Evolutionary conservation across 2,888 invertebrate genomes (phyloP), one percentile per base, ranked within the genome.

Genomic region (Eupithecia tripunctaria): DNA sequence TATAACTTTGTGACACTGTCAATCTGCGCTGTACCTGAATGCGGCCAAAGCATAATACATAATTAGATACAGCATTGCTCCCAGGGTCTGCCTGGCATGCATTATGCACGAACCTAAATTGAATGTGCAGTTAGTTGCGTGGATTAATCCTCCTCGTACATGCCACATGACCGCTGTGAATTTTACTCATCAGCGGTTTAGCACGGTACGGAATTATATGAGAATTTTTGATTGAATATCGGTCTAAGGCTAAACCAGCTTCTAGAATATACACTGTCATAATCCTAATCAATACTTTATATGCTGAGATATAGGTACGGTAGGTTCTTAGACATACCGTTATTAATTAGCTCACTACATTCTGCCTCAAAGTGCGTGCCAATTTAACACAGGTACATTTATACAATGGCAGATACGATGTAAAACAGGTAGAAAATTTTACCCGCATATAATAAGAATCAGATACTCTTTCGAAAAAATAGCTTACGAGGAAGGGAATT

Each of bases 61-160:
- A 92, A 94, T 93, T 92, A 94, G 92, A 93, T 92, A 89, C 92
- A 88, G 89, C 90, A 89, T 91, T 91, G 91, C 90, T 89, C 88
- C 81, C 86, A 83, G 86, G 88, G 85, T 84, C 86, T 81, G 85
- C 84, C 77, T 21, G 83, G 82, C 87, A 92, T 92, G 91, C 92
- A 92, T 92, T 90, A 92, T 92, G 91, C 91, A 92, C 90, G 89
- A 89, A 84, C 89, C 89, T 86, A 91, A 92, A 93, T 92, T 92
- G 92, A 93, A 92, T 92, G 92, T 89, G 89, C 91, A 90, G 89
- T 91, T 89, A 89, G 86, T 88, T 90, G 87, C 88, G 86, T 88
- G 86, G 85, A 88, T 89, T 88, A 89, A 85, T 85, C 80, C 84
- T 78, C 79, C 82, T 83, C 82, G 82, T 80, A 78, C 71, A 77